A percentile compares a stretch with the other conserved stretches of the same genome.
These are phyloP conservation scores for Megalops cyprinoides DNA, from an alignment of 2,797 vertebrate genomes.

Conservation along the genomic window DNA sequence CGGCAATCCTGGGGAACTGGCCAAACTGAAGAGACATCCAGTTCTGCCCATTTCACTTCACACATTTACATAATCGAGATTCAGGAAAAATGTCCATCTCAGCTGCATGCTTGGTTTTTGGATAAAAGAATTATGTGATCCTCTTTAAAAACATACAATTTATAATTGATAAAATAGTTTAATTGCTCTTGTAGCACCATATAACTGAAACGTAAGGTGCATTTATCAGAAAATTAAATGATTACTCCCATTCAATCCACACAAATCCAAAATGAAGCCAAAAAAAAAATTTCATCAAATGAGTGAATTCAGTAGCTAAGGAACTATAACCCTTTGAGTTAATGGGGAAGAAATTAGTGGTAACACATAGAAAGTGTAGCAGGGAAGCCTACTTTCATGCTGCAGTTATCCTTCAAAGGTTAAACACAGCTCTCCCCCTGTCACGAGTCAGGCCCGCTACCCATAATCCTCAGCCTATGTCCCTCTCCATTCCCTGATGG, in stretches of 20 bases:
- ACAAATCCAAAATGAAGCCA: neutral
- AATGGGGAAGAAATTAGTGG: neutral
- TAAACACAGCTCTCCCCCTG: neutral
- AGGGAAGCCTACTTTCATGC: neutral
- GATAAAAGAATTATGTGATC: too few species aligned
- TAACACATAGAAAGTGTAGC: neutral
- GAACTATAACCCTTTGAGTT: neutral
- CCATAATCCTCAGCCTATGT: neutral
- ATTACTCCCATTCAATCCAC: neutral
- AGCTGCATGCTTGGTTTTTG: too few species aligned
- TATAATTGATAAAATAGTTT: neutral
- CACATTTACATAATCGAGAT: too few species aligned
- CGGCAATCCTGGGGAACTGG: too few species aligned
- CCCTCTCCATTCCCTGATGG: neutral
- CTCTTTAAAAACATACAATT: too few species aligned
- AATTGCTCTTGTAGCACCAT: too few species aligned
- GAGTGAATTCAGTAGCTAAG: neutral
- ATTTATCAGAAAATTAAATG: neutral
- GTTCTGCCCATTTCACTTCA: too few species aligned
- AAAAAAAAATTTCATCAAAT: neutral
- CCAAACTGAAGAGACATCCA: too few species aligned
- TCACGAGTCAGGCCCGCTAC: neutral
- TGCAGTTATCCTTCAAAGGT: neutral
- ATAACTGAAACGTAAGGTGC: too few species aligned
- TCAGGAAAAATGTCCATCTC: neutral